phyloP scores from a whole-genome alignment of 2,113 vertebrate genomes.

The Eclectus roratus region DNA sequence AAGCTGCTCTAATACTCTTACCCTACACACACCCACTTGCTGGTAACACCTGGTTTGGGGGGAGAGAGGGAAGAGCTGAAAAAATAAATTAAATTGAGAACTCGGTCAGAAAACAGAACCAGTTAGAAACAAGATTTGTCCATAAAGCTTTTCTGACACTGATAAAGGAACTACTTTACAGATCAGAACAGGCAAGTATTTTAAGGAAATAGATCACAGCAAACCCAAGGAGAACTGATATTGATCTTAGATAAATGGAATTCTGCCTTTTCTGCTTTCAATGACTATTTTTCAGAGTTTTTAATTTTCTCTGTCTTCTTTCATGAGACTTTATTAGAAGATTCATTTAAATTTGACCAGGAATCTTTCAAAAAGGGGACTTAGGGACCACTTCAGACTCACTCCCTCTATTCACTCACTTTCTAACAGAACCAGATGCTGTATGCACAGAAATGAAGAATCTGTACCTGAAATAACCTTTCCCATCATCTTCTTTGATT shows the following conservation, averaged over 20 bases:
- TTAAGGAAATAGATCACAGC: neutral
- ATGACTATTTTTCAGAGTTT: neutral
- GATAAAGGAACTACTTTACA: neutral
- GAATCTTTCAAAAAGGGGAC: neutral
- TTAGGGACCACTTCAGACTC: neutral
- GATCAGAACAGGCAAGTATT: neutral
- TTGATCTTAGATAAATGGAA: neutral
- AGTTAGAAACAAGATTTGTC: neutral
- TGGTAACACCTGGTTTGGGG: neutral
- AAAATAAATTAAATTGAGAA: neutral
- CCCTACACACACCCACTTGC: neutral
- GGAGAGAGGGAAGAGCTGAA: neutral
- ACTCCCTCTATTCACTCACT: neutral
- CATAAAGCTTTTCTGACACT: neutral
- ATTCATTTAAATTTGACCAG: neutral
- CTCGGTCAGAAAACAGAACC: neutral
- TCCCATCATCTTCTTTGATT: constrained; percentile 98
- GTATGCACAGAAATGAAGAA: neutral
- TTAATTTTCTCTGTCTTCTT: neutral
- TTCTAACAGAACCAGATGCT: neutral
- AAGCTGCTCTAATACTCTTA: neutral
- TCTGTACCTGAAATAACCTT: constrained; percentile 94
- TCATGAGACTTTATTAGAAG: neutral
- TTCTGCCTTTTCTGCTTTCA: neutral
- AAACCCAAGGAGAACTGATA: neutral